Evolutionary conservation across 1,140 invertebrate genomes (phyloP).

Genomic region (Cotesia chilonis): DNA sequence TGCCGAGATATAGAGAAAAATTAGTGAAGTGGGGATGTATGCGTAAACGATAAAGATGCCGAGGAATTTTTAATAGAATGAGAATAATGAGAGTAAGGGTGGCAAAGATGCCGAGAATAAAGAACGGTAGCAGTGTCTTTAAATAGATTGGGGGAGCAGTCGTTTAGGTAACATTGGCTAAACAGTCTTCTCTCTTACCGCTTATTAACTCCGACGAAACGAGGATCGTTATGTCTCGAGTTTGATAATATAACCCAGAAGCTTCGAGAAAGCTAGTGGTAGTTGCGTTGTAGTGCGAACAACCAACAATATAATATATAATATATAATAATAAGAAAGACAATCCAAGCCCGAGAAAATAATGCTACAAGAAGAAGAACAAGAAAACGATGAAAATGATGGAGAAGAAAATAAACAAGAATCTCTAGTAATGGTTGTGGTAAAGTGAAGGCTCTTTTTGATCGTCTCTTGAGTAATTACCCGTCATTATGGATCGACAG

Average conservation of each 20-base stretch:
- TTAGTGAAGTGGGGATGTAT: neutral
- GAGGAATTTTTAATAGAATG: slow-evolving; percentile 22
- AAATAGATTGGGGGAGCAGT: slow-evolving; percentile 28
- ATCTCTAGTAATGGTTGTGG: neutral
- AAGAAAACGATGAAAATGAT: neutral
- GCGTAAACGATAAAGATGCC: slow-evolving; percentile 8
- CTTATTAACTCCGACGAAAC: slow-evolving; percentile 37
- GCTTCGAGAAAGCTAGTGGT: neutral
- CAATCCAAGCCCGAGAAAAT: too few species aligned
- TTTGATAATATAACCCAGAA: slow-evolving; percentile 37
- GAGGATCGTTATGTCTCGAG: slow-evolving; percentile 35
- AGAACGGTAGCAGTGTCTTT: slow-evolving; percentile 36
- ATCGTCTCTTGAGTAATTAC: slow-evolving; percentile 38
- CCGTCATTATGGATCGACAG: slow-evolving; percentile 37
- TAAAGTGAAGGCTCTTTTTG: neutral
- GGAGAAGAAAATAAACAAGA: neutral
- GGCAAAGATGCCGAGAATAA: slow-evolving; percentile 5
- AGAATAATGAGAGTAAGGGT: slow-evolving; percentile 29
- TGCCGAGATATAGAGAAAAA: neutral
- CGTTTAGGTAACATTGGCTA: slow-evolving; percentile 33
- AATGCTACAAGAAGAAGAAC: neutral
- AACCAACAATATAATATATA: neutral
- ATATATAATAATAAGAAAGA: neutral
- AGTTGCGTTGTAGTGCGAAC: neutral
- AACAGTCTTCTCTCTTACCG: slow-evolving; percentile 29